A percentile compares a stretch with the other conserved stretches of the same genome.
Evolutionary conservation across 1,140 invertebrate species (phyloP).

Genomic region (Lordiphosa stackelbergi): DNA sequence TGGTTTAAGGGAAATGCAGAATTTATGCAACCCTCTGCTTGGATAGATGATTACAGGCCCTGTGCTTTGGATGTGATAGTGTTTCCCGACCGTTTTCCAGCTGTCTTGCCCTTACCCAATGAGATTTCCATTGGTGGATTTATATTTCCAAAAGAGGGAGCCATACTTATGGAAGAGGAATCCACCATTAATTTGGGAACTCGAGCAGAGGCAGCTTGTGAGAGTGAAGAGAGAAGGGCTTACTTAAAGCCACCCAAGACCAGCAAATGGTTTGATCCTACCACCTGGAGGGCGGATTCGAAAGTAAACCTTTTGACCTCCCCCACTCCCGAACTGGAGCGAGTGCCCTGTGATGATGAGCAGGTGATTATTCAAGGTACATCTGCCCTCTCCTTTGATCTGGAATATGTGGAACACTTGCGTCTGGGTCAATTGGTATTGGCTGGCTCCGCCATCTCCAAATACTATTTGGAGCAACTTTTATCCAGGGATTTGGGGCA

Average conservation of each 20-base stretch:
- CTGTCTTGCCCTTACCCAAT: conserved; percentile 53
- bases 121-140: conserved; percentile 47
- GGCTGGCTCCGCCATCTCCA: conserved; percentile 58
- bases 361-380: conserved; percentile 53
- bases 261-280: conserved; percentile 70
- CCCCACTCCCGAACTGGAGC: conserved; percentile 52
- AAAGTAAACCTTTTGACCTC: background rate
- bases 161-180: conserved; percentile 52
- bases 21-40: conserved; percentile 39
- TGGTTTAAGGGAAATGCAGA: conserved; percentile 42
- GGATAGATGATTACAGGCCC: conserved; percentile 55
- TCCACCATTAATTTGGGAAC: conserved; percentile 41
- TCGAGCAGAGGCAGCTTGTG: conserved; percentile 21
- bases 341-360: conserved; percentile 70
- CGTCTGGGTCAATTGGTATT: conserved; percentile 61
- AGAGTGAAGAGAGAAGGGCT: conserved; percentile 33
- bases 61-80: conserved; percentile 51
- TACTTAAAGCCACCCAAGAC: conserved; percentile 39
- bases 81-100: conserved; percentile 58
- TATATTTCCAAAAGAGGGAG: conserved; percentile 54
- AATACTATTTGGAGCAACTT: conserved; percentile 57
- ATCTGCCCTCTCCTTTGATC: conserved; percentile 54
- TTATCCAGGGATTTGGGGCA: conserved; percentile 51
- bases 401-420: conserved; percentile 56
- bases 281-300: conserved; percentile 33